Evolutionary conservation across 2,888 invertebrate species (phyloP), one percentile per base, ranked within the genome.

Genomic region (Eumerus sabulonum): DNA sequence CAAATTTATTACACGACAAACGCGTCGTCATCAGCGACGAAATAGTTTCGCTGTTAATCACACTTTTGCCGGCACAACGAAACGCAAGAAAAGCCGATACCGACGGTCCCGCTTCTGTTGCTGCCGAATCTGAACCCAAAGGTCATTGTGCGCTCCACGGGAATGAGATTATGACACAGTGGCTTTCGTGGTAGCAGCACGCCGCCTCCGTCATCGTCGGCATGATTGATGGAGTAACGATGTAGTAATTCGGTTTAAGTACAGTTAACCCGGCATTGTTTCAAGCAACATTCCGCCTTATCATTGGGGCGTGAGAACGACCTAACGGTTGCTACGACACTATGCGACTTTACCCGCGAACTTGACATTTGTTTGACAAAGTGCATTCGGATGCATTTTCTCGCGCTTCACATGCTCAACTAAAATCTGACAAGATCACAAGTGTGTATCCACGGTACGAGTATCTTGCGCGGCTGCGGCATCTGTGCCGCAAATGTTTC

Each of bases 401-500:
- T 18, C 12, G 1, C 17, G 12, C 14, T 60, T 73, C 48, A 60
- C 60, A 73, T 60, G 73, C 48, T 67, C 54, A 73, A 73, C 66
- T 73, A 48, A 67, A 73, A 56, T 73, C 60, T 60, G 66, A 73
- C 73, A 67, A 35, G 12, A 14, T 14, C 45, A 27, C 27, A 27
- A 13, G 44, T 14, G 2, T 14, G 14, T 47, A 18, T 16, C 1
- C n/a, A n/a, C 13, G 14, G n/a, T 14, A 12, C 42, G n/a, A 3
- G 13, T 13, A 40, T 40, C 13, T 40, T 9, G 40, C 1, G 13
- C 35, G 16, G 27, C 9, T 62, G 57, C 38, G 27, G 44, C 71
- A 71, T 71, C 60, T 76, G 71, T 14, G 16, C 17, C 71, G 62
- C 76, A 76, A 76, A 66, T 76, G 76, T 71, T 71, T 71, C 76